Evolutionary conservation across 2,888 invertebrate genomes (phyloP).

Genomic region (Oegoconia quadripuncta): DNA sequence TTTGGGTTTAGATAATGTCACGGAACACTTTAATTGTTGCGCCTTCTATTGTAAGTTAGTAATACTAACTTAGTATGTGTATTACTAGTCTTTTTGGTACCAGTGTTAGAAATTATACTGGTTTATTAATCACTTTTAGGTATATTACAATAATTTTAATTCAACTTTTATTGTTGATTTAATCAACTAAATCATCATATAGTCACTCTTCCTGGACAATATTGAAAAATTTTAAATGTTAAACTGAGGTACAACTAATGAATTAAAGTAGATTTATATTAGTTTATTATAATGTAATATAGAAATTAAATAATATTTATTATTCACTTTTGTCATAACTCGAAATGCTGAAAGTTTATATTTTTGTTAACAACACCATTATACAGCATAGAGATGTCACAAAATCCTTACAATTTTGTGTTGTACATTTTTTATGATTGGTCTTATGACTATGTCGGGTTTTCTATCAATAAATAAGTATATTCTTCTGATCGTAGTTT

Average conservation of each 20-base stretch:
- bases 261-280: conserved; percentile 43
- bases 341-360: conserved; percentile 17
- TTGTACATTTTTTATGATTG: conserved; percentile 43
- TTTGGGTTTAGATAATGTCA: conserved; percentile 19
- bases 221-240: conserved; percentile 38
- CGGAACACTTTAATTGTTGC: conserved; percentile 26
- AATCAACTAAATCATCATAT: conserved; percentile 37
- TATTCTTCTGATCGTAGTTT: conserved; percentile 68
- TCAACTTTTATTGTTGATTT: too few relatives aligned
- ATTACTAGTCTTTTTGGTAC: conserved; percentile 35
- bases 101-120: conserved; percentile 16
- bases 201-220: conserved; percentile 46
- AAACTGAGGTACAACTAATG: conserved; percentile 54
- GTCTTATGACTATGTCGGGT: conserved; percentile 48
- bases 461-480: conserved; percentile 69
- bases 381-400: conserved; percentile 11
- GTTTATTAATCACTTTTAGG: conserved; percentile 29
- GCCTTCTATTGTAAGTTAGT: conserved; percentile 35
- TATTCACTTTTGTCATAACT: conserved; percentile 23
- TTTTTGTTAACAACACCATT: conserved; percentile 21
- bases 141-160: conserved; percentile 17
- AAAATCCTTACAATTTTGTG: conserved; percentile 26
- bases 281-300: too few relatives aligned
- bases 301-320: conserved; percentile 23
- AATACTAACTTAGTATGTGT: conserved; percentile 37